These are phyloP conservation scores for Polyommatus iphigenia DNA, from an alignment of 2,888 invertebrate species.

Conservation along the genomic window DNA sequence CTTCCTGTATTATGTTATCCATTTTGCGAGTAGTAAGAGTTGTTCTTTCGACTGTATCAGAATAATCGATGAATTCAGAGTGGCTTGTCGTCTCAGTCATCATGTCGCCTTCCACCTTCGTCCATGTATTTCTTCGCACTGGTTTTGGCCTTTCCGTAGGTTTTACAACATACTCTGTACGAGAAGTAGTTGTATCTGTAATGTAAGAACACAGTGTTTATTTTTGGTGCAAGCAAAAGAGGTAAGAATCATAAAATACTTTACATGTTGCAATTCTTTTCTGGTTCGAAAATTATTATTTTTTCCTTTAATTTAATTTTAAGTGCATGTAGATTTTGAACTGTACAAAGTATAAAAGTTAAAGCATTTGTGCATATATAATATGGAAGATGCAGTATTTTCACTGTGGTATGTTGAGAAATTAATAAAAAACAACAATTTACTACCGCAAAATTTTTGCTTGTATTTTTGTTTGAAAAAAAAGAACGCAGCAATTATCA, in stretches of 20 bases:
- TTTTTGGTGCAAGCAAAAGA: neutral
- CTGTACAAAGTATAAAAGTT: too few species aligned
- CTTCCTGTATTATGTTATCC: conserved; percentile 85
- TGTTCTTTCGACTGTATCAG: conserved; percentile 79
- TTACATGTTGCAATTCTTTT: neutral
- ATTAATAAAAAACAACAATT: too few species aligned
- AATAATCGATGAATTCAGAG: conserved; percentile 84
- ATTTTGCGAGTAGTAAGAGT: conserved; percentile 79
- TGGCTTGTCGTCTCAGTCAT: conserved; percentile 84
- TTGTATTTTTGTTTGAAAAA: too few species aligned
- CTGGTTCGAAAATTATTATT: neutral
- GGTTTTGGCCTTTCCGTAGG: conserved; percentile 82
- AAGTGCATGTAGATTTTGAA: too few species aligned
- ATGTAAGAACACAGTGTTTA: conserved; percentile 39
- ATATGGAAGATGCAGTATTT: too few species aligned
- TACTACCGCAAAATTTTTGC: too few species aligned
- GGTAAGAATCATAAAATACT: neutral
- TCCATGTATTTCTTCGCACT: conserved; percentile 87
- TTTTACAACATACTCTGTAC: conserved; percentile 85
- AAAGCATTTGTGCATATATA: too few species aligned
- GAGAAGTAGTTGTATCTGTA: conserved; percentile 85
- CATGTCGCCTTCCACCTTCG: conserved; percentile 88
- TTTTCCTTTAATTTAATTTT: too few species aligned
- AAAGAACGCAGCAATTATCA: too few species aligned
- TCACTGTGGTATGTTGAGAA: too few species aligned